phyloP scores from a whole-genome alignment of 92 coral and sea anemone genomes.

The Phymanthus crucifer region DNA sequence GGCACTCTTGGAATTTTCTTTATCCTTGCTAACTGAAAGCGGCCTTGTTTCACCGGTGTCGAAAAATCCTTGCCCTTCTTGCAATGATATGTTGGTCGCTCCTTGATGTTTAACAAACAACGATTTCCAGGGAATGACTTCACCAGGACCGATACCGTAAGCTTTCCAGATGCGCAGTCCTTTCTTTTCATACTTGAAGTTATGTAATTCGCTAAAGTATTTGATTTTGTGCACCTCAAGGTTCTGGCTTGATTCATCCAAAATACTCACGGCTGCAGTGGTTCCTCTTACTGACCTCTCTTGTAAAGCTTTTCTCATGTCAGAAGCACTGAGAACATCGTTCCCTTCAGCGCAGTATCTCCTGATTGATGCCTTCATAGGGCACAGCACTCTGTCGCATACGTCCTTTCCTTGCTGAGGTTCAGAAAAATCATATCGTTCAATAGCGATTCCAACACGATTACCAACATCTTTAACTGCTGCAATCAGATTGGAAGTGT shows the following conservation, averaged over 20 bases:
- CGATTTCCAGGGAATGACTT: too few relatives aligned
- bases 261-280: conserved; percentile 38
- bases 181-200: conserved; percentile 10
- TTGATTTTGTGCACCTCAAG: conserved; percentile 24
- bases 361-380: conserved; percentile 45
- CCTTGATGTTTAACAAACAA: too few relatives aligned
- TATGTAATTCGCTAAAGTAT: conserved; percentile 13
- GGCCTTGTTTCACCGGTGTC: too few relatives aligned
- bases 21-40: too few relatives aligned
- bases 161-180: conserved; percentile 45
- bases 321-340: conserved; percentile 28
- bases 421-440: conserved; percentile 45
- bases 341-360: conserved; percentile 47
- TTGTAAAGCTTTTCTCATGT: conserved; percentile 40
- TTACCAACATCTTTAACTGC: conserved; percentile 24
- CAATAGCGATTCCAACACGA: conserved; percentile 16
- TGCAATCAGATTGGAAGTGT: conserved; percentile 23
- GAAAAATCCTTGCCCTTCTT: too few relatives aligned
- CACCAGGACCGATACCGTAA: conserved; percentile 26
- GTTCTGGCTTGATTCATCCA: conserved; percentile 28
- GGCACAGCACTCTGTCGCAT: conserved; percentile 48
- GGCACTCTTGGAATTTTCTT: too few relatives aligned
- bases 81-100: too few relatives aligned
- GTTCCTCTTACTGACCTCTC: conserved; percentile 48
- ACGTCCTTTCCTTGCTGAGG: conserved; percentile 52